Evolutionary conservation across 2,888 invertebrate species (phyloP), one percentile per base, ranked within the genome.

Genomic region (Apamea anceps): DNA sequence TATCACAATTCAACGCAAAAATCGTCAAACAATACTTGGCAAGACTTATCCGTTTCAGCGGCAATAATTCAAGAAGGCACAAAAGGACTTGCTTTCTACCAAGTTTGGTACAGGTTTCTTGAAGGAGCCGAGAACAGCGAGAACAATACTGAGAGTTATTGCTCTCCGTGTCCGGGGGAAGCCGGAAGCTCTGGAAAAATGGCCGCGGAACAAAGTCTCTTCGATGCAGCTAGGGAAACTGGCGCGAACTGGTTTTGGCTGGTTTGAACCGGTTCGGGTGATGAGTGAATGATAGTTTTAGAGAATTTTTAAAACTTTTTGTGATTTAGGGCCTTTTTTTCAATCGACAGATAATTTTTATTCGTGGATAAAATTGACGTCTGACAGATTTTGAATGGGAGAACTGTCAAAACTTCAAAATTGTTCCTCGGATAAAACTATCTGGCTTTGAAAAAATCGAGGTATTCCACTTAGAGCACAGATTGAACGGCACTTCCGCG

Each of bases 141-240:
- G 93, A 94, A 95, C 95, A 95, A 95, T 94, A 93, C 92, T 75
- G 85, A 92, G 94, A 95, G 89, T 94, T 95, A 95, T 94, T 74
- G 91, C 92, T 72, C 75, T 74, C 80, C 79, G 91, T 88, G 92
- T 94, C 94, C 93, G 94, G 92, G 90, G 92, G 92, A 92, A 92
- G 82, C 89, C 89, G 91, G 92, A 91, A 88, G 81, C 86, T 81
- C 85, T 88, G 91, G 92, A 94, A 94, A 94, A 94, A 94, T 93
- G 92, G 91, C 80, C 67, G 76, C 32, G 72, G 74, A 77, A 77
- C 85, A 72, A 87, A 85, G 74, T 77, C 73, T 57, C 79, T 82
- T 87, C 85, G 85, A 85, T 85, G 85, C 85, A 80, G 81, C 51
- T 37, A 72, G 8, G 68, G 74, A 78, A 60, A 81, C 82, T 77